These are phyloP conservation scores for Ichneumon xanthorius DNA, from an alignment of 2,888 invertebrate species.

Conservation along the genomic window DNA sequence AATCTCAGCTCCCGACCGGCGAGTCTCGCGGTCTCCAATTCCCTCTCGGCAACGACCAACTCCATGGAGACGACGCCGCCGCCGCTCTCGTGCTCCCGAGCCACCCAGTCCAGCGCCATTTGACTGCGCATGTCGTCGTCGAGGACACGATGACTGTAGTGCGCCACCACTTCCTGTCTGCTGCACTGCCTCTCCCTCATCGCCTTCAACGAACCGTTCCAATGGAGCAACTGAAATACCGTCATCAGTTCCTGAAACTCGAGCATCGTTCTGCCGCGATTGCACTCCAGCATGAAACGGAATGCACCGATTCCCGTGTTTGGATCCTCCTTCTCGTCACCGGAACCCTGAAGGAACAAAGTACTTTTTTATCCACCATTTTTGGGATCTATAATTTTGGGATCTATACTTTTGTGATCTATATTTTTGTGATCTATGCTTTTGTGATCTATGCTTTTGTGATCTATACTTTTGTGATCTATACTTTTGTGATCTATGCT, in stretches of 20 bases:
- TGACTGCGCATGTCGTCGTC: slow-evolving; percentile 98
- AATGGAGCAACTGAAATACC: slow-evolving; percentile 97
- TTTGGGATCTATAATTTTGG: too few species aligned
- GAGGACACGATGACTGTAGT: slow-evolving; percentile 96
- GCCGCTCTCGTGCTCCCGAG: slow-evolving; percentile 90
- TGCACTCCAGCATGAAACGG: slow-evolving; percentile 89
- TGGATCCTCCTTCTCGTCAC: slow-evolving; percentile 84
- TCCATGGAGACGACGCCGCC: slow-evolving; percentile 91
- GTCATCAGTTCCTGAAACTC: slow-evolving; percentile 99
- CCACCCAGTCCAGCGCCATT: slow-evolving; percentile 98
- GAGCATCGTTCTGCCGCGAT: slow-evolving; percentile 93
- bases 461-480: too few species aligned
- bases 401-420: too few species aligned
- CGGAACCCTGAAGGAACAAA: slow-evolving; percentile 86
- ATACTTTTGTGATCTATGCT: too few species aligned
- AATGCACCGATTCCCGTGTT: slow-evolving; percentile 93
- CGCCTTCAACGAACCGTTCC: slow-evolving; percentile 98
- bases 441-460: too few species aligned
- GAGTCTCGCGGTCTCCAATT: slow-evolving; percentile 93
- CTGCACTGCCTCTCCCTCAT: slow-evolving; percentile 98
- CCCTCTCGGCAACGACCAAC: slow-evolving; percentile 93
- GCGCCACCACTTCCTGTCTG: slow-evolving; percentile 96
- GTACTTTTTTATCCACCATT: neutral
- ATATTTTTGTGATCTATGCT: too few species aligned
- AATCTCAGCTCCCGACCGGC: slow-evolving; percentile 96